A percentile compares a stretch with the other conserved stretches of the same genome.
Conservation (phyloP, 2,888 invertebrate species). For the Nomada ferruginata region DNA sequence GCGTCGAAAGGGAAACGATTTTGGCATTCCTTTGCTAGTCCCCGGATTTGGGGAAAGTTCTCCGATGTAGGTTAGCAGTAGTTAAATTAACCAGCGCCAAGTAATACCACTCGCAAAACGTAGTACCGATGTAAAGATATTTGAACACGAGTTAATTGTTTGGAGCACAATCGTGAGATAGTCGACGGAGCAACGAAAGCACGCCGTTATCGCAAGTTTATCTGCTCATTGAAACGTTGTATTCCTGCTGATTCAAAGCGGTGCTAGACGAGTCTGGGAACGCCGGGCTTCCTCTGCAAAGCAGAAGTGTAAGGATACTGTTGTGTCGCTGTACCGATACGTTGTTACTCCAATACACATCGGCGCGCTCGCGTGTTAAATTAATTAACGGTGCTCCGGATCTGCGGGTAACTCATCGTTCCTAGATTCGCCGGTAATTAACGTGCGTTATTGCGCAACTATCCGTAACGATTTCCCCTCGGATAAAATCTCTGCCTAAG, state of each 20-base stretch:
- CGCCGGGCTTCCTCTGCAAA: background rate
- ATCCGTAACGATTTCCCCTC: conserved; percentile 33
- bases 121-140: background rate
- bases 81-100: background rate
- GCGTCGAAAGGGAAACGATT: background rate
- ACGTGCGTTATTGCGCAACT: conserved; percentile 48
- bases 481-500: conserved; percentile 31
- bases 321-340: conserved; percentile 5
- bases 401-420: conserved; percentile 45
- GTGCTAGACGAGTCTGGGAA: conserved; percentile 3
- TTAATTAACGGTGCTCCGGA: conserved; percentile 60
- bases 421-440: conserved; percentile 55
- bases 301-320: conserved; percentile 11
- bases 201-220: conserved; percentile 13
- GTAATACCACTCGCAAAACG: background rate
- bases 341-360: conserved; percentile 8
- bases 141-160: too few species aligned
- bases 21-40: too few species aligned
- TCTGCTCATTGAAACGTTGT: conserved; percentile 12
- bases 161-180: background rate
- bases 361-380: conserved; percentile 13
- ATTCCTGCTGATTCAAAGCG: background rate
- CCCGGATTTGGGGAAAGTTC: too few species aligned
- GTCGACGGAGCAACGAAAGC: background rate
- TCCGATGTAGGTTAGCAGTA: background rate